Evolutionary conservation across 2,113 vertebrate species (phyloP).

Genomic region (Chionomys nivalis): DNA sequence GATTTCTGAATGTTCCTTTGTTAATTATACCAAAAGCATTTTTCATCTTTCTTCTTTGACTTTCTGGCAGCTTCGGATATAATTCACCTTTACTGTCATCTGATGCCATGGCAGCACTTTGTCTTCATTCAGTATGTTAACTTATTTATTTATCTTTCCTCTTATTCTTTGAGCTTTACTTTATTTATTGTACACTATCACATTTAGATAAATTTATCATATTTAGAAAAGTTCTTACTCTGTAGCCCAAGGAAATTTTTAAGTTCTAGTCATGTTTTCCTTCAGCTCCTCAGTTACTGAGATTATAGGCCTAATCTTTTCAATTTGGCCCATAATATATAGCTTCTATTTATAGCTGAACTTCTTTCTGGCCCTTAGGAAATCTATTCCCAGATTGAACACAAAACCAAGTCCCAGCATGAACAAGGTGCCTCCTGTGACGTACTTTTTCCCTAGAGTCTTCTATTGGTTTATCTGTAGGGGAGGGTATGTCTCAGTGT

Average conservation of each 20-base stretch:
- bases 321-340: neutral
- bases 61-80: neutral
- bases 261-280: neutral
- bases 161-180: neutral
- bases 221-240: neutral
- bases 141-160: neutral
- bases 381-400: neutral
- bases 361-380: neutral
- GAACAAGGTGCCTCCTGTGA: neutral
- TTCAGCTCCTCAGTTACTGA: neutral
- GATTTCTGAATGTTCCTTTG: neutral
- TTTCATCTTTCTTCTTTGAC: neutral
- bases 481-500: accelerated
- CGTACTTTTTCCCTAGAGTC: neutral
- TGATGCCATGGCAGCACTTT: neutral
- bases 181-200: neutral
- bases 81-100: neutral
- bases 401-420: neutral
- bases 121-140: neutral
- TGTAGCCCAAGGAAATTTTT: neutral
- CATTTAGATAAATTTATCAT: too few species aligned
- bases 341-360: neutral
- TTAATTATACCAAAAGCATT: neutral
- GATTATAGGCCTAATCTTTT: neutral
- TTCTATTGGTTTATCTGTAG: neutral